Percentiles rank a stretch among this genome's conserved stretches.
Evolutionary conservation across 2,888 invertebrate genomes (phyloP).

Genomic region (Zonitis immaculata): DNA sequence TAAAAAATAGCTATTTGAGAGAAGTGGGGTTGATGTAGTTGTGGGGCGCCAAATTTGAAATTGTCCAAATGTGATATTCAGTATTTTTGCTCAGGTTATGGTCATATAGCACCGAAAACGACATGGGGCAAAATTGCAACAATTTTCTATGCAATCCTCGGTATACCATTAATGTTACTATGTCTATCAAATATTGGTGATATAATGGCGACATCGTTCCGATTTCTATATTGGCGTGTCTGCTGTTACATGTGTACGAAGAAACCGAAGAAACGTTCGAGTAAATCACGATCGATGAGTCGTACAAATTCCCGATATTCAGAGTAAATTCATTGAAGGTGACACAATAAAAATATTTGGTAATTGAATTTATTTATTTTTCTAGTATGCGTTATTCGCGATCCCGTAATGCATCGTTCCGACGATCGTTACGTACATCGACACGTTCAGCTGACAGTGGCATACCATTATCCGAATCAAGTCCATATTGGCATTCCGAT

Average conservation of each 20-base stretch:
- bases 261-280: too few species aligned
- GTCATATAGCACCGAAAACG: conserved; percentile 77
- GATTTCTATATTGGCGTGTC: too few species aligned
- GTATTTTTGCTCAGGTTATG: too few species aligned
- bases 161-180: conserved; percentile 86
- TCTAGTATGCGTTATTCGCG: conserved; percentile 45
- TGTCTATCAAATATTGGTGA: conserved; percentile 89
- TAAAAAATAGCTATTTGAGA: too few species aligned
- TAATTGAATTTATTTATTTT: too few species aligned
- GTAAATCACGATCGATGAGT: too few species aligned
- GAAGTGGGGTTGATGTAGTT: too few species aligned
- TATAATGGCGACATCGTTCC: conserved; percentile 79
- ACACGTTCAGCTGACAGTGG: conserved; percentile 62
- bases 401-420: conserved; percentile 52
- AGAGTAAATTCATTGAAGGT: too few species aligned
- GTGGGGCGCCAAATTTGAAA: too few species aligned
- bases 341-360: too few species aligned
- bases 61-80: too few species aligned
- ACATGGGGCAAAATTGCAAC: conserved; percentile 80
- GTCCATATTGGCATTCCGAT: conserved; percentile 66
- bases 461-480: conserved; percentile 53
- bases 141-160: conserved; percentile 82
- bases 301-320: too few species aligned
- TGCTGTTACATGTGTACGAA: conserved; percentile 57
- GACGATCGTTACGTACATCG: conserved; percentile 57